Percentiles rank a stretch among this genome's conserved stretches.
These are phyloP conservation scores for Eristalis intricaria DNA, from an alignment of 2,888 invertebrate species.

Conservation along the genomic window DNA sequence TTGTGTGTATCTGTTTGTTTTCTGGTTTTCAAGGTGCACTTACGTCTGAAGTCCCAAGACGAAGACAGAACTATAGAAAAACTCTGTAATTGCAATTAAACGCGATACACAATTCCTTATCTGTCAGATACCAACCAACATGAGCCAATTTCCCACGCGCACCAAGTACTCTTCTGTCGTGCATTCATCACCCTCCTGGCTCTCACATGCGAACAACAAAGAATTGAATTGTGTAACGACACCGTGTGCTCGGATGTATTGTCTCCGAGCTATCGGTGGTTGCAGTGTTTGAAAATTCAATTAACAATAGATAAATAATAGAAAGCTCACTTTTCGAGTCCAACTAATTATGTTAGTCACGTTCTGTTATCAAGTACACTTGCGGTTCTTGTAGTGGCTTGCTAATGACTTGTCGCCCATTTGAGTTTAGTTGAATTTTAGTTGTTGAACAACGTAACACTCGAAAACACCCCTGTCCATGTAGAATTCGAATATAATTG, in stretches of 20 bases:
- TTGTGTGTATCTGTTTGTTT: background rate
- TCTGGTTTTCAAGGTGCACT: background rate
- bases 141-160: constrained; percentile 22
- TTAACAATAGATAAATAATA: constrained; percentile 19
- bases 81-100: background rate
- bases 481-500: background rate
- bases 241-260: background rate
- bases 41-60: background rate
- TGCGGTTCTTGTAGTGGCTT: background rate
- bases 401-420: background rate
- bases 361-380: constrained; percentile 24
- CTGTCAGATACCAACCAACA: constrained; percentile 6
- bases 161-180: background rate
- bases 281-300: constrained; percentile 31
- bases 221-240: background rate
- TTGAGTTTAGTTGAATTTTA: background rate
- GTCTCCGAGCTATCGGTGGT: background rate
- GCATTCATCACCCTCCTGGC: background rate
- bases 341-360: constrained; percentile 29
- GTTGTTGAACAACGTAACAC: background rate
- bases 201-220: background rate
- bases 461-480: background rate
- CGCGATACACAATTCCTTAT: background rate
- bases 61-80: background rate
- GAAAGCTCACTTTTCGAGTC: constrained; percentile 28